phyloP scores from a whole-genome alignment of 2,888 invertebrate species.

The Drosophila rellima region DNA sequence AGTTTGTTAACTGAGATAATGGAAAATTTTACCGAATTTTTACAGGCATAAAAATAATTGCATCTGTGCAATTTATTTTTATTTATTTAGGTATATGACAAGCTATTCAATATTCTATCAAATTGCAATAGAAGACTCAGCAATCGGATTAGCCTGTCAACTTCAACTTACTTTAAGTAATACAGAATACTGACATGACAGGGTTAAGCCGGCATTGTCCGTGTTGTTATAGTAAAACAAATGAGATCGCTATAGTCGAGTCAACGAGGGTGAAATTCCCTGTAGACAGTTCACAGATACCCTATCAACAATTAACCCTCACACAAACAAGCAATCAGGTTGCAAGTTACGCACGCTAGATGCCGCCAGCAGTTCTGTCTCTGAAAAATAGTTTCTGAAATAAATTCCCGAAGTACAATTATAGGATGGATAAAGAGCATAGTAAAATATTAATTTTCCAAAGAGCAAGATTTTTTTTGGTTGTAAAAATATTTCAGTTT shows the following conservation, averaged over 20 bases:
- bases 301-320: not conserved
- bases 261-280: not conserved
- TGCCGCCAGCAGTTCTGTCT: not conserved
- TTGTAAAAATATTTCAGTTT: not conserved
- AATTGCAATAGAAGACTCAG: slow-evolving; percentile 2
- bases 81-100: slow-evolving; percentile 5
- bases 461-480: not conserved
- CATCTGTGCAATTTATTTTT: too few relatives aligned
- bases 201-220: slow-evolving; percentile 12
- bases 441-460: not conserved
- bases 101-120: slow-evolving; percentile 3
- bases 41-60: too few relatives aligned
- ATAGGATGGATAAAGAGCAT: not conserved
- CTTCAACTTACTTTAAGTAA: not conserved
- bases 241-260: not conserved
- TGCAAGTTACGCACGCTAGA: not conserved
- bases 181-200: not conserved
- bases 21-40: too few relatives aligned
- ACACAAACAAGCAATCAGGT: not conserved
- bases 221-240: slow-evolving; percentile 13
- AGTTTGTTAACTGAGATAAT: too few relatives aligned
- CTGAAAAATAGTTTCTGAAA: not conserved
- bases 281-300: not conserved
- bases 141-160: slow-evolving; percentile 16
- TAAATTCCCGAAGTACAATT: not conserved